These are phyloP conservation scores for Sandelia bainsii DNA, from an alignment of 2,797 vertebrate species.

Conservation along the genomic window DNA sequence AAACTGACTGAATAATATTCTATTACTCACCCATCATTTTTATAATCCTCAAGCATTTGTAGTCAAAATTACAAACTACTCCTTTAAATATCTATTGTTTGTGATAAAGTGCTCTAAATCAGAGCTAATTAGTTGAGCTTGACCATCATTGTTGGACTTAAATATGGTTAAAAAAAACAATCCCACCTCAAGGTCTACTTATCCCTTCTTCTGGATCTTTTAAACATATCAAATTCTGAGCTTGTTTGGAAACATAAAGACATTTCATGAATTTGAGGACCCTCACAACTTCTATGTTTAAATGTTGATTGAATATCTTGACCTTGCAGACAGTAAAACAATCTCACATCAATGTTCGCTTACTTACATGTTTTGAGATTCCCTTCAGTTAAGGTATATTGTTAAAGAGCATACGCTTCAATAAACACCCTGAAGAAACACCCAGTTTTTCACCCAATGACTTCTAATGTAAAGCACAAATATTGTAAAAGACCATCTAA, in stretches of 20 bases:
- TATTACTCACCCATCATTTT: background rate
- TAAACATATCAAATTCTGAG: too few species aligned
- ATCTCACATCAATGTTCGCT: background rate
- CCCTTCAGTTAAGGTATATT: too few species aligned
- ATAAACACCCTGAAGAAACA: conserved; percentile 18
- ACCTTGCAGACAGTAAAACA: background rate
- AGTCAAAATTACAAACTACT: background rate
- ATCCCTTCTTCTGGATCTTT: background rate
- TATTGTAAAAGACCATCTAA: conserved; percentile 16
- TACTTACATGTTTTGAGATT: background rate
- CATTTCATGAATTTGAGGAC: background rate
- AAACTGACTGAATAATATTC: background rate
- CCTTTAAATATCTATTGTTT: too few species aligned
- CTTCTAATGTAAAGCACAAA: conserved; percentile 38
- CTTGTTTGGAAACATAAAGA: background rate
- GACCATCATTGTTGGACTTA: too few species aligned
- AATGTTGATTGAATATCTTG: background rate
- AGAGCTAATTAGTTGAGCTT: background rate
- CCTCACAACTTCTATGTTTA: background rate
- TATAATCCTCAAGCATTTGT: background rate
- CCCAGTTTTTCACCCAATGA: conserved; percentile 8
- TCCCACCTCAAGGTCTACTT: too few species aligned
- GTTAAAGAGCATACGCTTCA: conserved; percentile 30
- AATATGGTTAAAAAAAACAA: too few species aligned
- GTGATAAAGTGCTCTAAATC: background rate